Base-by-base conservation (phyloP, 2,797 vertebrate species). In the Scarus forsteni region DNA sequence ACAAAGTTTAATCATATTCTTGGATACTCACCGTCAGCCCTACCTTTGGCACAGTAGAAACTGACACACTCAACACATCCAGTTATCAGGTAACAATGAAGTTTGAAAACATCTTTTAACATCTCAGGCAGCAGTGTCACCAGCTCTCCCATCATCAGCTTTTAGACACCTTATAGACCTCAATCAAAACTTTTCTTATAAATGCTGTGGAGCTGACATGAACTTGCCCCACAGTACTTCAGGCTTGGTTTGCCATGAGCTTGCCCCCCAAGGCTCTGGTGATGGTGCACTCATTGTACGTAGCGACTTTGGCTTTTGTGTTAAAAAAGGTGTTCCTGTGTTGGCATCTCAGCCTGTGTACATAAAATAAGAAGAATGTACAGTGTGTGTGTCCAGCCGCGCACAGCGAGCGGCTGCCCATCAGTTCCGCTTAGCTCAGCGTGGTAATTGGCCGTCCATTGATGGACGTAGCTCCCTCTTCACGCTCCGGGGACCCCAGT, bases 401-500 rank as follows among this genome's bases (percentile, higher is more conserved):
- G 77, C 83, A 59, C 85, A 81, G 85, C 45, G 72, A 81, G 87
- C 66, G 81, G 71, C 78, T 79, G 70, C 72, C 85, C 85, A 88
- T 92, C 87, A 89, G 87, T 90, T 88, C 80, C 84, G 83, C 88
- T 92, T 88, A 89, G 83, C 87, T 79, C 85, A 88, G 90, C 80
- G 72, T 92, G 87, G 89, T 92, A 93, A 92, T 92, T 92, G 89
- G 91, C 85, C 73, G 10, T 76, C 90, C 89, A 90, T 81, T 90
- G 92, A 92, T 88, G 89, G 91, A 92, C 88, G 79, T 77, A 82
- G 76, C 87, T 89, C 88, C 85, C 86, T 87, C 86, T 90, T 89
- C 90, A 91, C 84, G 88, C 90, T 93, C 83, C 80, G 77, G 88
- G 86, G 86, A 85, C 78, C 83, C 66, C 84, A 50, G 85, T 79